Base-by-base conservation (phyloP, 2,888 invertebrate species). In the Cerastis leucographa region DNA sequence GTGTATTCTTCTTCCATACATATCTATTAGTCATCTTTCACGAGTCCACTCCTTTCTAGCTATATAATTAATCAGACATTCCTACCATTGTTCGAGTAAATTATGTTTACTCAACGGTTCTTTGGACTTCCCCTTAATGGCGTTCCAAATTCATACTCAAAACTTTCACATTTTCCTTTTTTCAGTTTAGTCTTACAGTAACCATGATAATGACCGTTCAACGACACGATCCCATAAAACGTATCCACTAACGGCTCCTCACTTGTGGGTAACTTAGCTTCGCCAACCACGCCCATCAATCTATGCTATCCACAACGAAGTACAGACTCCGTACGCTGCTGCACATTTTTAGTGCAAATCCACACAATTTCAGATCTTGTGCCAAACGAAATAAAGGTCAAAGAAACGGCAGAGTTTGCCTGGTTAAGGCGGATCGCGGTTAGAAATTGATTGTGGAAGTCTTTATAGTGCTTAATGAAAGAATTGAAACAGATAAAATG, bases 281-380 rank as follows among this genome's bases (percentile, higher is more conserved):
- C 90, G 85, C 90, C 92, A 78, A 92, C 95, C 94, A 91, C 93
- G 91, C 92, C 93, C 94, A 96, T 96, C 96, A 95, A 96, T 96
- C 96, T 94, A 94, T 94, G 95, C 95, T 94, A 91, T 93, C 94
- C 93, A 92, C 95, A 95, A 96, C 93, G 94, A 95, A 96, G 96
- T 94, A 95, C 96, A 95, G 93, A 90, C 93, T 93, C 93, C 90
- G 85, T 90, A 89, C 90, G 86, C 87, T 86, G 87, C 94, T 86
- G 90, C 85, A 82, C 83, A 84, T 83, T 86, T 84, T 80, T 83
- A 77, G 80, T 74, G 65, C 73, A 42, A 46, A 56, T 73, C 72
- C 77, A 76, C 9, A 35, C 56, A 12, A 90, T 86, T 87, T 81
- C 87, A 51, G 49, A 89, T 91, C 90, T 89, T 94, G 91, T 72